phyloP scores from a whole-genome alignment of 2,113 vertebrate species.

The Lynx canadensis region DNA sequence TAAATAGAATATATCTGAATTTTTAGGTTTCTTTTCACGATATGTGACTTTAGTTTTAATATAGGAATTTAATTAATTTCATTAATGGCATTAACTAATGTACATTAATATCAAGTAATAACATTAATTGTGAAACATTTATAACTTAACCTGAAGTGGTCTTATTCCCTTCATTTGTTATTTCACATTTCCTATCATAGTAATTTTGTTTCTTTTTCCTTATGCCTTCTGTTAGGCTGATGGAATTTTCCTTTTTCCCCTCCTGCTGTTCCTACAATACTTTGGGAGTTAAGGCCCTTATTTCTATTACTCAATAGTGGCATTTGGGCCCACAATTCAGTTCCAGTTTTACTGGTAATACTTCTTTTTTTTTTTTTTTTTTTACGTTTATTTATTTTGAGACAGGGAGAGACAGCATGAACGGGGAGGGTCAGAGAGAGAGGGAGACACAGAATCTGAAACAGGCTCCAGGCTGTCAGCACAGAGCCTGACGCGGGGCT shows the following conservation, averaged over 20 bases:
- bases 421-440: too few species aligned
- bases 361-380: not conserved
- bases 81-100: not conserved
- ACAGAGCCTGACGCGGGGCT: too few species aligned
- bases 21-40: not conserved
- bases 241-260: not conserved
- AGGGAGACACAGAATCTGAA: too few species aligned
- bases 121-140: not conserved
- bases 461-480: too few species aligned
- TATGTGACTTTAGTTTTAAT: constrained; percentile 6
- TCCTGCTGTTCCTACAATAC: not conserved
- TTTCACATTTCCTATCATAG: not conserved
- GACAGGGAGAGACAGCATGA: too few species aligned
- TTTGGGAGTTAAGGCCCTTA: not conserved
- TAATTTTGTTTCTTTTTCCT: not conserved
- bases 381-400: too few species aligned
- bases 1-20: not conserved
- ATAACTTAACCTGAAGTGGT: not conserved
- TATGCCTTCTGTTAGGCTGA: not conserved
- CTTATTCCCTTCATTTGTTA: not conserved
- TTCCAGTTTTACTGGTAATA: not conserved
- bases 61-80: not conserved
- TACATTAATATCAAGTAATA: not conserved
- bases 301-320: not conserved
- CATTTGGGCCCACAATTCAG: not conserved